Evolutionary conservation across 1,140 invertebrate species (phyloP).

Genomic region (Bacillus rossius): DNA sequence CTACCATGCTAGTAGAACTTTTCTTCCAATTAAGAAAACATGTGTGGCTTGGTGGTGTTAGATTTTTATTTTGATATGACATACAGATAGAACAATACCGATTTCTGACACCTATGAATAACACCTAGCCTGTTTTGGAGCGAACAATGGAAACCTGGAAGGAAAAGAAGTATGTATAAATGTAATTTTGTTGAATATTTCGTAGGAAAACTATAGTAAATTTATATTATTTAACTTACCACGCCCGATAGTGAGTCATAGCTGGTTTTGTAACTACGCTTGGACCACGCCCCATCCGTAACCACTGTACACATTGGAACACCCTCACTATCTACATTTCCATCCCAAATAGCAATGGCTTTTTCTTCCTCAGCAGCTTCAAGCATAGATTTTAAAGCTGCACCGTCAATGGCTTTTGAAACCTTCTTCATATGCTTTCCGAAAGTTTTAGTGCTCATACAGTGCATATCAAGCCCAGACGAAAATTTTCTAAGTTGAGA

Average conservation of each 20-base stretch:
- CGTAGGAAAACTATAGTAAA: no score
- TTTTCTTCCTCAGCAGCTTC: neutral
- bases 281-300: constrained; percentile 34
- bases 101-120: constrained; percentile 37
- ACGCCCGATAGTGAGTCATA: constrained; percentile 28
- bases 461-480: neutral
- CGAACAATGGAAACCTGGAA: constrained; percentile 34
- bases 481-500: neutral
- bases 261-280: constrained; percentile 30
- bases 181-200: no score
- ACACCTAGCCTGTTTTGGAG: constrained; percentile 32
- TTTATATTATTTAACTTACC: neutral
- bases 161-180: neutral
- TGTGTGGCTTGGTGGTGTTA: constrained; percentile 17
- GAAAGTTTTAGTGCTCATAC: neutral
- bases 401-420: neutral
- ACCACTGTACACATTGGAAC: constrained; percentile 30
- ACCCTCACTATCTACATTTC: constrained; percentile 28
- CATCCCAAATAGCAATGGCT: constrained; percentile 6
- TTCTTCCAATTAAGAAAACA: constrained; percentile 36
- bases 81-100: constrained; percentile 38
- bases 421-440: neutral
- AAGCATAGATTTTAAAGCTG: neutral
- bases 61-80: constrained; percentile 19
- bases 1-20: constrained; percentile 35